Conservation (phyloP, 2,888 invertebrate species). For the Gandaritis pyraliata region DNA sequence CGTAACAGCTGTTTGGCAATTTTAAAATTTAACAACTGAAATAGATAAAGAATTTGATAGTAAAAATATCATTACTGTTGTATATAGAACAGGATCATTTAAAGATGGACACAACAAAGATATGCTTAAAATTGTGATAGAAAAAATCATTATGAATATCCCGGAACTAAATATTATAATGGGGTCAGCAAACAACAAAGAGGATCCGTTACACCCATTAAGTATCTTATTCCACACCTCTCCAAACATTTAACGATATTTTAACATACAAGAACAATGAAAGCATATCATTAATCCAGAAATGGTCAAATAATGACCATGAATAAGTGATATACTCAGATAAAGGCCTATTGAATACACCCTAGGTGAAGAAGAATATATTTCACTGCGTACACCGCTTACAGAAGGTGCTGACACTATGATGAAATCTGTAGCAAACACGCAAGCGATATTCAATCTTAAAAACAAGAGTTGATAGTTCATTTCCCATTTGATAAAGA, state of each 20-base stretch:
- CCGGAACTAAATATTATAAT: constrained; percentile 47
- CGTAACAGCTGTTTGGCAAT: not conserved
- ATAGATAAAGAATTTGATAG: too few species aligned
- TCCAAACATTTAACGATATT: constrained; percentile 70
- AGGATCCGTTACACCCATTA: constrained; percentile 72
- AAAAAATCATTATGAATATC: constrained; percentile 22
- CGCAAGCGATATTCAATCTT: constrained; percentile 3
- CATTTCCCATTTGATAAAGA: not conserved
- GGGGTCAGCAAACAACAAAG: constrained; percentile 54
- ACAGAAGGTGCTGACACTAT: not conserved
- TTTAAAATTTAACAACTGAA: not conserved
- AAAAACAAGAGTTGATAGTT: not conserved
- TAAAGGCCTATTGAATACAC: constrained; percentile 45
- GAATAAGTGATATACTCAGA: constrained; percentile 79
- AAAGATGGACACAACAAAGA: constrained; percentile 8
- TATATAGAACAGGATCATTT: not conserved
- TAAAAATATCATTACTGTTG: not conserved
- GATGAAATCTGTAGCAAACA: not conserved
- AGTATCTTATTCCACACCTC: constrained; percentile 79
- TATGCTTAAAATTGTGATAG: constrained; percentile 22
- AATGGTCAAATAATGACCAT: constrained; percentile 85
- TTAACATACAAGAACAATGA: constrained; percentile 75
- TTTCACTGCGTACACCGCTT: constrained; percentile 4
- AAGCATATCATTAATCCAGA: constrained; percentile 78
- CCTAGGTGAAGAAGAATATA: constrained; percentile 44